phyloP scores from a whole-genome alignment of 2,797 vertebrate species.

The Macropus fuliginosus region DNA sequence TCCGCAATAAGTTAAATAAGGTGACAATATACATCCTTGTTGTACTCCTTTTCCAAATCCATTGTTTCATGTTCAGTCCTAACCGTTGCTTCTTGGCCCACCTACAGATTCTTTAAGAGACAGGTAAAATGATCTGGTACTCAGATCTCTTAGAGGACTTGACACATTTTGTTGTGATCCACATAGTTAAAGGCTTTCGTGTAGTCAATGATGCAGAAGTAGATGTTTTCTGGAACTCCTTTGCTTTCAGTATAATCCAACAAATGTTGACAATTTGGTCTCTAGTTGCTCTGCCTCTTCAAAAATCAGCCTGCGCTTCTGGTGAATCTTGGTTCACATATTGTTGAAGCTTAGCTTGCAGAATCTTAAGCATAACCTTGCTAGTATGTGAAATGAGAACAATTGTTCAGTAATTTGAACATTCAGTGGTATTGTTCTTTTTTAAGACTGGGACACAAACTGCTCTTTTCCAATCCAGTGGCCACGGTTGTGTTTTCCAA shows the following conservation, averaged over 20 bases:
- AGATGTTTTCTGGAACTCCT: background rate
- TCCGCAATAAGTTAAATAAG: no score
- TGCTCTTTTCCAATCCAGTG: background rate
- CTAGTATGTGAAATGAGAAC: background rate
- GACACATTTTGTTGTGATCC: no score
- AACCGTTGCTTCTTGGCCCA: no score
- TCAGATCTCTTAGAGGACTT: background rate
- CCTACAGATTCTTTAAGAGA: no score
- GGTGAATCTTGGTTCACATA: background rate
- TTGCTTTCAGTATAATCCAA: background rate
- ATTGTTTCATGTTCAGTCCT: no score
- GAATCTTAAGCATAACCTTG: background rate
- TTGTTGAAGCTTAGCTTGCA: background rate
- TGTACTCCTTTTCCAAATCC: no score
- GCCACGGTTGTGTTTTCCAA: background rate
- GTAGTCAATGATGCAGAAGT: background rate
- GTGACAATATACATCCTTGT: no score
- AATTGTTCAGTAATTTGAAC: background rate
- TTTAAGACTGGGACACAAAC: background rate
- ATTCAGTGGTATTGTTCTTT: background rate
- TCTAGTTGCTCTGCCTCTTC: background rate
- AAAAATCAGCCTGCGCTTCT: background rate
- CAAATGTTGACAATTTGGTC: background rate
- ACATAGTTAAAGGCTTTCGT: background rate
- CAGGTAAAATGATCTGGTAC: no score